These are phyloP conservation scores for Yponomeuta evonymella DNA, from an alignment of 2,888 invertebrate genomes.

Conservation along the genomic window DNA sequence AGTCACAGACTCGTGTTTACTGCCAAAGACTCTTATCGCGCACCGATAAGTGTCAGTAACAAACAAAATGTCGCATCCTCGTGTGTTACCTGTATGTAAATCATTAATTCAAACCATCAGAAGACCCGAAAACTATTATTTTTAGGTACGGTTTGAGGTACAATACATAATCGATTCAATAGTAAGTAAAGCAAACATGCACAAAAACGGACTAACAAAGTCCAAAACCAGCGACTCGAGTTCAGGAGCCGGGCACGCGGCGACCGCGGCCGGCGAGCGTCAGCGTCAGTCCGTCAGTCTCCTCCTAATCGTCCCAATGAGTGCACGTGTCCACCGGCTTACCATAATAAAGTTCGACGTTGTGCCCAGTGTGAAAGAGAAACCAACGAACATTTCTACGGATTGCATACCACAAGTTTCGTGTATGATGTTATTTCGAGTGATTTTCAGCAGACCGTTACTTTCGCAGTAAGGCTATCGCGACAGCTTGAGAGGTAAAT, in stretches of 20 bases:
- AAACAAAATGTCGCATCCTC: too few relatives aligned
- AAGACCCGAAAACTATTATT: too few relatives aligned
- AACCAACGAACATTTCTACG: not conserved
- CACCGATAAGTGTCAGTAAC: too few relatives aligned
- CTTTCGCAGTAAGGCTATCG: not conserved
- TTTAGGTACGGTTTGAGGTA: too few relatives aligned
- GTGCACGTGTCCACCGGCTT: not conserved
- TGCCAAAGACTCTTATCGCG: too few relatives aligned
- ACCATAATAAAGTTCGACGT: not conserved
- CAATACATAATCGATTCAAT: too few relatives aligned
- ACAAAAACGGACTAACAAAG: too few relatives aligned
- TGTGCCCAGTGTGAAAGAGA: constrained; percentile 1
- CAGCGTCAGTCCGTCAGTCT: constrained; percentile 4
- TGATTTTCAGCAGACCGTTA: not conserved
- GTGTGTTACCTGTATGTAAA: too few relatives aligned
- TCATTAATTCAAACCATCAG: too few relatives aligned
- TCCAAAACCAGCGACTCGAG: too few relatives aligned
- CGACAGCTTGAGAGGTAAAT: constrained; percentile 4
- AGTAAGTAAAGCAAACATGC: too few relatives aligned
- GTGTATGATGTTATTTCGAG: constrained; percentile 1
- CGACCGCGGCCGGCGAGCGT: not conserved
- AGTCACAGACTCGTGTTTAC: too few relatives aligned
- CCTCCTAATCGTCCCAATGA: not conserved
- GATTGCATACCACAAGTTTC: not conserved
- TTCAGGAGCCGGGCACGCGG: not conserved